These are phyloP conservation scores for Acinonyx jubatus DNA, from an alignment of 2,113 vertebrate species.

Conservation along the genomic window DNA sequence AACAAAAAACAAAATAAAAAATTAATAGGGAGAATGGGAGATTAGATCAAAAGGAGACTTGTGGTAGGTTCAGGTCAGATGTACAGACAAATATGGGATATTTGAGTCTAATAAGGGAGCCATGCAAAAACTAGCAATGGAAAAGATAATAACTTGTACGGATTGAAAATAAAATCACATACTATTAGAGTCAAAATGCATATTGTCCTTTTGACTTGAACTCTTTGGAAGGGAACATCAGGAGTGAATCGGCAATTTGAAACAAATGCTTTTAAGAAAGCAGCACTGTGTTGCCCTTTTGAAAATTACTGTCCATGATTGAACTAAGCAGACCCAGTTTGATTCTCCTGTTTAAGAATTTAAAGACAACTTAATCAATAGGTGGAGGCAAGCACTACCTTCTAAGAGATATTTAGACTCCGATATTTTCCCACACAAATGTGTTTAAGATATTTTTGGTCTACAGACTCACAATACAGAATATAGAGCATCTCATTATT, in stretches of 20 bases:
- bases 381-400: not conserved
- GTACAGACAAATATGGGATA: not conserved
- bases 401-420: not conserved
- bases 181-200: not conserved
- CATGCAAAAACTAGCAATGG: not conserved
- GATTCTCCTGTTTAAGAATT: not conserved
- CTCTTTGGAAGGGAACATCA: not conserved
- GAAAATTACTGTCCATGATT: not conserved
- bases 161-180: not conserved
- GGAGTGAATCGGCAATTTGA: not conserved
- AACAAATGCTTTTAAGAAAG: not conserved
- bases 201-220: not conserved
- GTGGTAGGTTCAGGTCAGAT: not conserved
- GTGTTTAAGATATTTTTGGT: not conserved
- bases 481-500: not conserved
- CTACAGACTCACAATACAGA: not conserved
- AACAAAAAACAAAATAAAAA: not conserved
- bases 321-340: not conserved
- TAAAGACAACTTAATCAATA: not conserved
- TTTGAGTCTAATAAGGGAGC: not conserved
- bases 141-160: not conserved
- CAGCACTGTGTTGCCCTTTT: not conserved
- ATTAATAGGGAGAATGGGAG: not conserved
- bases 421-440: not conserved
- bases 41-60: not conserved